Evolutionary conservation across 2,797 vertebrate genomes (phyloP).

Genomic region (Cetoscarus ocellatus): DNA sequence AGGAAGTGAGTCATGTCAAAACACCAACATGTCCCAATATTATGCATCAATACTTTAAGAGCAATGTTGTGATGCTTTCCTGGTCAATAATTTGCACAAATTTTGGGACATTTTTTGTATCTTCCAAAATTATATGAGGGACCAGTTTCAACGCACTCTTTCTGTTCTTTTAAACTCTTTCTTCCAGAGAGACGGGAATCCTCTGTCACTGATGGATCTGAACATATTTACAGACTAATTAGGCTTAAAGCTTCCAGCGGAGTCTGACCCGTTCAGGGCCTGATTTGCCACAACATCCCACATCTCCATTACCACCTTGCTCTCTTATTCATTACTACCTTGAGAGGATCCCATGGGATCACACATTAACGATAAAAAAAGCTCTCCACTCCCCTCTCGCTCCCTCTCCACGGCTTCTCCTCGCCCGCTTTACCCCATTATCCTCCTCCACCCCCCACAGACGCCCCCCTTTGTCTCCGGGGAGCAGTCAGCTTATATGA

Average conservation of each 20-base stretch:
- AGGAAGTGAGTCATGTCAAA: too few species aligned
- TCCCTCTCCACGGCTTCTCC: conserved; percentile 23
- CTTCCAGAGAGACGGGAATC: background rate
- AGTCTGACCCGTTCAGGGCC: conserved; percentile 63
- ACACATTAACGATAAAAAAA: conserved; percentile 70
- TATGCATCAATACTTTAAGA: too few species aligned
- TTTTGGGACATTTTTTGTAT: too few species aligned
- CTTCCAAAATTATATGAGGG: too few species aligned
- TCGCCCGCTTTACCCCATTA: conserved; percentile 50
- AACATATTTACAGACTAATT: conserved; percentile 72
- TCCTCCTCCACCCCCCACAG: conserved; percentile 28
- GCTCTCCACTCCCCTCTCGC: conserved; percentile 30
- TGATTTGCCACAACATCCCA: conserved; percentile 73
- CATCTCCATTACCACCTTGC: conserved; percentile 76
- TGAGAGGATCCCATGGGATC: conserved; percentile 67
- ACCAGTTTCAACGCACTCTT: background rate
- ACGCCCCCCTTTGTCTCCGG: conserved; percentile 64
- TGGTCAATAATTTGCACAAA: too few species aligned
- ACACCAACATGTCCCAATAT: too few species aligned
- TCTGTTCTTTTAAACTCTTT: conserved; percentile 1
- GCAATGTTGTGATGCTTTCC: too few species aligned
- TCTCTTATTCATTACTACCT: conserved; percentile 68
- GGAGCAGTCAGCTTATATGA: conserved; percentile 79
- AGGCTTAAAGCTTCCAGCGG: conserved; percentile 52
- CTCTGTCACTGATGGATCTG: conserved; percentile 51